These are phyloP conservation scores for Mythimna lalbum DNA, from an alignment of 2,888 invertebrate genomes.

Conservation along the genomic window DNA sequence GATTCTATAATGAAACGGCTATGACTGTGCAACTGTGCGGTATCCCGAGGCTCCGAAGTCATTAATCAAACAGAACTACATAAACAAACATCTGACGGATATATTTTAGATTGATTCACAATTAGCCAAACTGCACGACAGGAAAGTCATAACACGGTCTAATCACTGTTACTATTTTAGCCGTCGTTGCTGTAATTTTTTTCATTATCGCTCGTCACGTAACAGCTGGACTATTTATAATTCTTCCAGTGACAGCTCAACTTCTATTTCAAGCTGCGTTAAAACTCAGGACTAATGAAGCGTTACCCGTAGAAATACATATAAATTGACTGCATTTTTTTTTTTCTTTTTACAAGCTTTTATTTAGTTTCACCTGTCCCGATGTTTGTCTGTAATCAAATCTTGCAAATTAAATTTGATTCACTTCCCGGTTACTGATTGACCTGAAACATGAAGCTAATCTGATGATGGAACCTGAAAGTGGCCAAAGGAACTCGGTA, in stretches of 20 bases:
- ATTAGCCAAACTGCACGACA: conserved; percentile 48
- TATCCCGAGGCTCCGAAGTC: conserved; percentile 50
- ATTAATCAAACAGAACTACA: conserved; percentile 54
- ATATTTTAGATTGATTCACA: conserved; percentile 61
- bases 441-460: no score
- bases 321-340: neutral
- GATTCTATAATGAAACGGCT: conserved; percentile 48
- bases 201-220: conserved; percentile 36
- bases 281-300: conserved; percentile 43
- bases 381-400: no score
- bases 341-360: no score
- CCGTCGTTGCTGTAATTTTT: conserved; percentile 31
- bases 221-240: conserved; percentile 38
- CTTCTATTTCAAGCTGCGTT: conserved; percentile 45
- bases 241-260: conserved; percentile 52
- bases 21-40: conserved; percentile 26
- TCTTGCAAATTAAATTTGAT: no score
- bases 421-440: no score
- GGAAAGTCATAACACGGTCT: conserved; percentile 51
- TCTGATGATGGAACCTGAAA: no score
- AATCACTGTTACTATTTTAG: conserved; percentile 50
- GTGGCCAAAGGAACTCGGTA: no score
- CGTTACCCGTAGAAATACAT: conserved; percentile 11
- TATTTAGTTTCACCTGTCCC: no score
- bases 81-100: conserved; percentile 61